phyloP scores from a whole-genome alignment of 2,113 vertebrate genomes.

The Peromyscus polionotus region DNA sequence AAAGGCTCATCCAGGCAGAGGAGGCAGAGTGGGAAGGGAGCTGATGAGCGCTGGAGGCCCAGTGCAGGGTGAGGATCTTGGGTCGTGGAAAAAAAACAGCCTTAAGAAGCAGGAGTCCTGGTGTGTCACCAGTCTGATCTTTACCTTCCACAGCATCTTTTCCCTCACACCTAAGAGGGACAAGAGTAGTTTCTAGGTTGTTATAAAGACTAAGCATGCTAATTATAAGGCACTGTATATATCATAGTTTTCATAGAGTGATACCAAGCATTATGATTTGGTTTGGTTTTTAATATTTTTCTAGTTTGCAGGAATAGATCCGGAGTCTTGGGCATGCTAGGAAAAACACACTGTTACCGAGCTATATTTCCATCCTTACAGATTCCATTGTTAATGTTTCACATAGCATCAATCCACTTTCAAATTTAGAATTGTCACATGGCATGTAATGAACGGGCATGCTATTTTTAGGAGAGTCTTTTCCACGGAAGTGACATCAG shows the following conservation, averaged over 20 bases:
- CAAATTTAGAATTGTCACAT: not conserved
- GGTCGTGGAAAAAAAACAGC: not conserved
- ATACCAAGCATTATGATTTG: not conserved
- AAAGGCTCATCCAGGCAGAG: not conserved
- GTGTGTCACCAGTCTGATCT: not conserved
- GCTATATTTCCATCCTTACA: too few relatives aligned
- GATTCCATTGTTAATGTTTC: not conserved
- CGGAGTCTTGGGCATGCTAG: not conserved
- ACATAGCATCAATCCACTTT: not conserved
- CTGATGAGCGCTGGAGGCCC: not conserved
- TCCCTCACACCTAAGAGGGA: not conserved
- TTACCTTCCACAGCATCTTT: not conserved
- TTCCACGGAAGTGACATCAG: not conserved
- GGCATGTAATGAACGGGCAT: not conserved
- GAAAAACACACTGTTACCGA: not conserved
- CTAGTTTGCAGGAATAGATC: not conserved
- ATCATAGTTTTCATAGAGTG: not conserved
- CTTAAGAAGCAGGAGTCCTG: not conserved
- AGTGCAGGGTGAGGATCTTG: too few relatives aligned
- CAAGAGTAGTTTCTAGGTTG: not conserved
- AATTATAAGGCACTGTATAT: too few relatives aligned
- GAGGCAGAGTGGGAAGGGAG: not conserved
- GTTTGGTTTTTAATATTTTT: not conserved
- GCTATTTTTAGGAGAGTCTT: not conserved
- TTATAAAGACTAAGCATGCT: not conserved